These are phyloP conservation scores for Cyclopterus lumpus DNA, from an alignment of 2,797 vertebrate species.

Conservation along the genomic window DNA sequence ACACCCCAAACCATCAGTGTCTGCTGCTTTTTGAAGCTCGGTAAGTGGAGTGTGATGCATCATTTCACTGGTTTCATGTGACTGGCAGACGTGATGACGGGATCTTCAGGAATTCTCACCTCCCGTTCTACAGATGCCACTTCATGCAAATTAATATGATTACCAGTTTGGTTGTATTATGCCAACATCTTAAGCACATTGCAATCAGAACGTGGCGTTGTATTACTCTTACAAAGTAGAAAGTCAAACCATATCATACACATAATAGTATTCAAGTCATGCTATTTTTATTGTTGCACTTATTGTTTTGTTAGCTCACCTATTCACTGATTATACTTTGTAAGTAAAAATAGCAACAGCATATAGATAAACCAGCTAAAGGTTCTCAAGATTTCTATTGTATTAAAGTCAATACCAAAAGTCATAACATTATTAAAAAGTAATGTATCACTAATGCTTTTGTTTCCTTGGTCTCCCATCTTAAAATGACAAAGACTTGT, in stretches of 20 bases:
- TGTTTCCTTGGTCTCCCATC: conserved; percentile 37
- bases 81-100: conserved; percentile 18
- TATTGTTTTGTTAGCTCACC: background rate
- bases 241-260: background rate
- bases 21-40: conserved; percentile 38
- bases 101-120: conserved; percentile 29
- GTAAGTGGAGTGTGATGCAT: conserved; percentile 23
- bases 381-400: background rate
- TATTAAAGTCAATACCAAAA: background rate
- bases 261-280: background rate
- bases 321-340: too few species aligned
- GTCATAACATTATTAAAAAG: background rate
- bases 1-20: too few species aligned
- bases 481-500: conserved; percentile 49
- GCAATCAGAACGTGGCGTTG: conserved; percentile 7
- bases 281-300: background rate
- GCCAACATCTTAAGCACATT: background rate
- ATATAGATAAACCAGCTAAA: background rate
- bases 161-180: conserved; percentile 3
- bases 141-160: conserved; percentile 23
- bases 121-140: conserved; percentile 18
- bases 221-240: background rate
- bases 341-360: too few species aligned
- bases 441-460: background rate
- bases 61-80: conserved; percentile 41